Evolutionary conservation across 37 sponge, comb jelly and placozoan genomes (phyloP), one percentile per base, ranked within the genome.

Genomic region (Amphimedon queenslandica): DNA sequence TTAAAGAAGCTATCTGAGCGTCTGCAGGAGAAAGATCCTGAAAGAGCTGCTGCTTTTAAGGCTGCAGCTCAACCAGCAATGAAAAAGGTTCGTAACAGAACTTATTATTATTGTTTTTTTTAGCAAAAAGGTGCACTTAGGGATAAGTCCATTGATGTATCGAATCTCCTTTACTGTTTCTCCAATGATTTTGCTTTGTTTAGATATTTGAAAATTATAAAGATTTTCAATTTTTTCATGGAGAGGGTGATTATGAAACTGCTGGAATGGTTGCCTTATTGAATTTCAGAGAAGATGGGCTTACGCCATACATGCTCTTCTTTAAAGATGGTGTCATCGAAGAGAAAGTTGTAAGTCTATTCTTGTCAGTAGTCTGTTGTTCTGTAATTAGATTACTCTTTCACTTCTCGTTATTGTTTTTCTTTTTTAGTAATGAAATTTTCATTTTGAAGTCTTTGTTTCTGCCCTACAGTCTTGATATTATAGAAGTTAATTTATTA

Each of bases 311-410:
- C 60, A 70, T 91, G 75, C 42, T 77, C 35, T 87, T 89, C 67
- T 95, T 84, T 70, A 84, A 82, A 77, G 90, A 95, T 79, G 96
- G 93, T 10, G 56, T 92, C n/a, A 34, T 73, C 2, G 88, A 85
- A 24, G 96, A 95, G 84, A 95, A 95, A 95, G 77, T 91, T 77
- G 90, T 88, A 72, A 71, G 87, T 74, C n/a, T n/a, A n/a, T n/a
- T n/a, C n/a, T n/a, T n/a, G n/a, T n/a, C n/a, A n/a, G n/a, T n/a
- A n/a, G n/a, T n/a, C n/a, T n/a, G n/a, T n/a, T n/a, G n/a, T n/a
- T n/a, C n/a, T n/a, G n/a, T n/a, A n/a, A n/a, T n/a, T n/a, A n/a
- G n/a, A n/a, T n/a, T n/a, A n/a, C n/a, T n/a, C n/a, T n/a, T n/a
- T n/a, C n/a, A n/a, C n/a, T n/a, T n/a, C n/a, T n/a, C n/a, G n/a